phyloP scores from a whole-genome alignment of 1,140 invertebrate genomes.

The Varroa destructor region DNA sequence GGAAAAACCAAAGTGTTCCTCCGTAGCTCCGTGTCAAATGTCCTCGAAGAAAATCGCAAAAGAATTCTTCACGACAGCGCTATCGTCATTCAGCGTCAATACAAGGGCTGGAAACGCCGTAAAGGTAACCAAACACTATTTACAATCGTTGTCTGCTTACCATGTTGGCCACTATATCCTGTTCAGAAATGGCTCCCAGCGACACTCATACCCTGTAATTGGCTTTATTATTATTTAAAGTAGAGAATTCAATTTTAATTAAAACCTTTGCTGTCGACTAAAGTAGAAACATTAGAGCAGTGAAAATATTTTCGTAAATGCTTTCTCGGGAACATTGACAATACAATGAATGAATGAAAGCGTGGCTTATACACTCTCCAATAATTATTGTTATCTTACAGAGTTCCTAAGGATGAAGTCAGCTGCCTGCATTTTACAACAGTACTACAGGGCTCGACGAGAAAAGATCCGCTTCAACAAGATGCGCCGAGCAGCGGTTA shows the following conservation, averaged over 20 bases:
- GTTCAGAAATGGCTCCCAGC: neutral
- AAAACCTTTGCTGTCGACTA: neutral
- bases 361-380: no score
- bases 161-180: no score
- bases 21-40: slow-evolving; percentile 65
- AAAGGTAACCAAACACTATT: slow-evolving; percentile 46
- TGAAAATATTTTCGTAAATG: no score
- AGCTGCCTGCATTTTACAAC: slow-evolving; percentile 65
- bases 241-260: slow-evolving; percentile 28
- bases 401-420: slow-evolving; percentile 54
- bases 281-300: no score
- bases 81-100: slow-evolving; percentile 63
- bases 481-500: slow-evolving; percentile 65
- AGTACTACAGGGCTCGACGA: slow-evolving; percentile 72
- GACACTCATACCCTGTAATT: neutral
- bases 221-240: slow-evolving; percentile 1
- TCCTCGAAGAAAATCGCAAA: slow-evolving; percentile 63
- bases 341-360: no score
- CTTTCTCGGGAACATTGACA: no score
- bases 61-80: slow-evolving; percentile 56
- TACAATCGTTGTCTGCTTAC: neutral
- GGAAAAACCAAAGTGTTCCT: slow-evolving; percentile 81
- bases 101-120: slow-evolving; percentile 50
- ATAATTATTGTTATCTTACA: slow-evolving; percentile 35
- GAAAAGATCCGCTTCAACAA: slow-evolving; percentile 64